Evolutionary conservation across 2,888 invertebrate species (phyloP).

Genomic region (Timema cristinae): DNA sequence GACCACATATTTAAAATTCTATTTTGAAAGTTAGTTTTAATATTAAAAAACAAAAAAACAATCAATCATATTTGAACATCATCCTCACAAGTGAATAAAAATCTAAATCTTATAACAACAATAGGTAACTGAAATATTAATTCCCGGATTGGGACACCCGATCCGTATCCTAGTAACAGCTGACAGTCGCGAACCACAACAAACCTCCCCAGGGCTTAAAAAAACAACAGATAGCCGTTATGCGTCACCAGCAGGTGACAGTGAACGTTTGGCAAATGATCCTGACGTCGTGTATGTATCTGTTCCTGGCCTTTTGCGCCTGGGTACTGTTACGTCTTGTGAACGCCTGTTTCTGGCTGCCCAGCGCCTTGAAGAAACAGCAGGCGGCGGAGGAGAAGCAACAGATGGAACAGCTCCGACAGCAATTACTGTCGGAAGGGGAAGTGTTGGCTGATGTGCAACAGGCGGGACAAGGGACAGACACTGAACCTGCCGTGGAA

Average conservation of each 20-base stretch:
- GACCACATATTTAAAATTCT: too few relatives aligned
- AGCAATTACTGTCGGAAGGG: constrained; percentile 38
- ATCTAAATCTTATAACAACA: too few relatives aligned
- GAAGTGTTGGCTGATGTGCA: background rate
- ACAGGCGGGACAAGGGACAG: background rate
- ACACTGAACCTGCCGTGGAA: too few relatives aligned
- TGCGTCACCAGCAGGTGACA: constrained; percentile 64
- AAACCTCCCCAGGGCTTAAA: too few relatives aligned
- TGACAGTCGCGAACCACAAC: too few relatives aligned
- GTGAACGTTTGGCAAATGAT: constrained; percentile 66
- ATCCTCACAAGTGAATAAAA: too few relatives aligned
- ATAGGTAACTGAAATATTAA: too few relatives aligned
- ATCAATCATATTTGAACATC: too few relatives aligned
- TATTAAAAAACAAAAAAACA: too few relatives aligned
- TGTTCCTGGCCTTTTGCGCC: constrained; percentile 56
- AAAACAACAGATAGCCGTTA: constrained; percentile 35
- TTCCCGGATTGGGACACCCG: too few relatives aligned
- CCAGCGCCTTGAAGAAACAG: constrained; percentile 55
- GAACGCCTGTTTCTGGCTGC: constrained; percentile 62
- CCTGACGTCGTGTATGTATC: constrained; percentile 58
- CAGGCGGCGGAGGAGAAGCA: constrained; percentile 44
- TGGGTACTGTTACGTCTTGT: constrained; percentile 64
- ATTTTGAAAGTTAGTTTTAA: too few relatives aligned
- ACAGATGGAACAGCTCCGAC: constrained; percentile 43
- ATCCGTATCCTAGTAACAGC: too few relatives aligned